These are phyloP conservation scores for Clanis bilineata DNA, from an alignment of 2,888 invertebrate species.

Conservation along the genomic window DNA sequence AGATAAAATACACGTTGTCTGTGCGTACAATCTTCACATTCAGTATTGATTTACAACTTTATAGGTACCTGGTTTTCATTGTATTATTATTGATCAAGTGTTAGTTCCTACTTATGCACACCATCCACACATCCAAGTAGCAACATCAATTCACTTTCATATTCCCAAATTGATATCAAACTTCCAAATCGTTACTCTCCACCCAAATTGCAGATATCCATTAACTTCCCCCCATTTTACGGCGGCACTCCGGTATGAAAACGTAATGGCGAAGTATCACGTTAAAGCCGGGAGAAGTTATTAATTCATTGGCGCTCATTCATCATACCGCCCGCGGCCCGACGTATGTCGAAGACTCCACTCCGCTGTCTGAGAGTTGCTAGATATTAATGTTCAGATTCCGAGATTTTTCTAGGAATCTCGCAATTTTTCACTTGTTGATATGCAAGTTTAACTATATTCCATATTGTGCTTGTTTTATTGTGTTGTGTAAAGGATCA, in stretches of 20 bases:
- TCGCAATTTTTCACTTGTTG: neutral
- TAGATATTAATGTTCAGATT: neutral
- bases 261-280: constrained; percentile 11
- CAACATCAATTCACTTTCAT: neutral
- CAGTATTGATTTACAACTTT: too few species aligned
- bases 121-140: neutral
- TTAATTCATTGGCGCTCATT: constrained; percentile 28
- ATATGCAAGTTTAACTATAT: too few species aligned
- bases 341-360: constrained; percentile 25
- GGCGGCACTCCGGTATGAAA: constrained; percentile 1
- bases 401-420: neutral
- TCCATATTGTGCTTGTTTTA: too few species aligned
- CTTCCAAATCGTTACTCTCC: neutral
- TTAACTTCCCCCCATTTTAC: constrained; percentile 4
- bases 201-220: constrained; percentile 9
- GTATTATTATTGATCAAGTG: too few species aligned
- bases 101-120: too few species aligned
- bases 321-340: constrained; percentile 27
- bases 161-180: neutral
- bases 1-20: too few species aligned
- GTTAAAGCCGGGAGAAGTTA: constrained; percentile 18
- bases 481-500: too few species aligned
- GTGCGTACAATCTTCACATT: too few species aligned
- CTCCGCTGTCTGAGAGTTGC: constrained; percentile 13
- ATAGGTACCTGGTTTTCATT: too few species aligned